phyloP scores from a whole-genome alignment of 1,140 invertebrate species.

The Megathymus violae region DNA sequence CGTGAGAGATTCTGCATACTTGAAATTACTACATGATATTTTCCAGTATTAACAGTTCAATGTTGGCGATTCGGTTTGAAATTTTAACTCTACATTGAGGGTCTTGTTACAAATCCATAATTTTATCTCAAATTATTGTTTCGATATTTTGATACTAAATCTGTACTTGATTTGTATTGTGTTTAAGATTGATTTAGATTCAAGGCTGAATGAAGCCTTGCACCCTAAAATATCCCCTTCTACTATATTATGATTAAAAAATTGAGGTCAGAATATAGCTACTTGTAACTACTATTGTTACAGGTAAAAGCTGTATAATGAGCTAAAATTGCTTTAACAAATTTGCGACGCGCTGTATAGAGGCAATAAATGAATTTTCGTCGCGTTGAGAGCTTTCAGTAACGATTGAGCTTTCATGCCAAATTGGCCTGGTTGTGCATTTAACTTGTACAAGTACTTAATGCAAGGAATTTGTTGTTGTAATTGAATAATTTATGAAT shows the following conservation, averaged over 20 bases:
- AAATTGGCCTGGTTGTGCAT: constrained; percentile 28
- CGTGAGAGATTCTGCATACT: background rate
- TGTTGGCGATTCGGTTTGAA: no score
- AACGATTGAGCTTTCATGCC: constrained; percentile 30
- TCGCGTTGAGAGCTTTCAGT: constrained; percentile 18
- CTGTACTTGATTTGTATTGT: no score
- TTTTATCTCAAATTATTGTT: no score
- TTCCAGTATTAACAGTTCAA: no score
- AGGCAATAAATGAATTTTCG: constrained; percentile 31
- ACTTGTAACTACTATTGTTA: background rate
- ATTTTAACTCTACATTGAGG: no score
- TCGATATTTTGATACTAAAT: no score
- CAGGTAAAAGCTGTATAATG: constrained; percentile 12
- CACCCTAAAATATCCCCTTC: no score
- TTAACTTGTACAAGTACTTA: constrained; percentile 18
- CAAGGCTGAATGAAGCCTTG: no score
- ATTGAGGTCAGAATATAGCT: no score
- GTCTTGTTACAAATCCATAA: no score
- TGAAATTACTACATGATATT: background rate
- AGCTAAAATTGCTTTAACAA: constrained; percentile 28
- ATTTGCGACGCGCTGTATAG: constrained; percentile 17
- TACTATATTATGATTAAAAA: no score
- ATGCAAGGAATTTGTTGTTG: constrained; percentile 13
- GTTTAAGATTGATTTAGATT: no score
- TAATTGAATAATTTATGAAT: background rate